Base-by-base conservation (phyloP, 2,113 vertebrate species). In the Pollimyrus isidori region DNA sequence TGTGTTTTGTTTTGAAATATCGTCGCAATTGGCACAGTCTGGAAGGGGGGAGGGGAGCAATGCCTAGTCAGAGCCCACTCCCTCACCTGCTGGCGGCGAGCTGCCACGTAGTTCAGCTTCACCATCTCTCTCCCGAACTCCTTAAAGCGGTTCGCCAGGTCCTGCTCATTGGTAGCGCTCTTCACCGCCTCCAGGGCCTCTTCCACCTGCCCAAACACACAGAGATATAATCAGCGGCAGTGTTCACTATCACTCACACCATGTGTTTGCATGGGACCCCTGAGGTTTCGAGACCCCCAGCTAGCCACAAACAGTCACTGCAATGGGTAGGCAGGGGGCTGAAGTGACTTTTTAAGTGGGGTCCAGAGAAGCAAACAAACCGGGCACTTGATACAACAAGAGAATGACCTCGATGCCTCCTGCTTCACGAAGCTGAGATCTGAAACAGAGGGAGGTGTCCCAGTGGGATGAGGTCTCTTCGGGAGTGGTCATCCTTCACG, bases 51-150 rank as follows among this genome's bases (percentile, higher is more conserved):
- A 26, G n/a, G 62, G 62, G 62, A 3, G 9, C 26, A 5, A 35
- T 13, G 13, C 49, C 49, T 69, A 17, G 49, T 30, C 49, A 7
- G n/a, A 26, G 85, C 48, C 48, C 19, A 7, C 10, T 49, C 56
- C 87, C 92, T 91, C 93, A 98, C 98, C 98, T 99, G 98, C 88
- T 99, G 98, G 92, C 98, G 95, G 90, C 98, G 96, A 0, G 98
- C 98, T 86, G 98, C 98, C 4, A 99, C 98, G 0, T 99, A 99
- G 94, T 99, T 99, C 0, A 99, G 97, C 92, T 99, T 99, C 87
- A 99, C 98, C 98, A 99, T 99, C 93, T 99, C 98, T 90, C 99
- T 99, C n/a, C 98, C 98, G 94, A 99, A 99, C 86, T 99, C 98
- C 92, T 99, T 99, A 91, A 99, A 99, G 89, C 98, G 97, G 89